phyloP scores from a whole-genome alignment of 2,113 vertebrate genomes.

The Pygoscelis antarcticus region DNA sequence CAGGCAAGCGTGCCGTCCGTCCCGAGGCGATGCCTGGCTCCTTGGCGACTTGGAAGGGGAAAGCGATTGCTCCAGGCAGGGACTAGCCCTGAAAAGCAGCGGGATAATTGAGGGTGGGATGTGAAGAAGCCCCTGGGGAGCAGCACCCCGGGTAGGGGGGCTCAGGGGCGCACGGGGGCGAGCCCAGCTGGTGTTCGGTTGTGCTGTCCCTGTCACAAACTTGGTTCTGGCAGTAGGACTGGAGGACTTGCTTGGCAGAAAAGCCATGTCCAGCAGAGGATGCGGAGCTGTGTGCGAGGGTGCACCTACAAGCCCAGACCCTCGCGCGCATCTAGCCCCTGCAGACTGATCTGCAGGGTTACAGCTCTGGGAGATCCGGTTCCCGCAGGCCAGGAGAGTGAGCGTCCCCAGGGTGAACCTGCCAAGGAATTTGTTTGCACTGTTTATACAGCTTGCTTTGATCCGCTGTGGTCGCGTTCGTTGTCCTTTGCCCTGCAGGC shows the following conservation, averaged over 20 bases:
- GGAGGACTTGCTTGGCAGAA: background rate
- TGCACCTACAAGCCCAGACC: background rate
- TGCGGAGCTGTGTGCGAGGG: background rate
- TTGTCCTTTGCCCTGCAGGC: slow-evolving; percentile 72
- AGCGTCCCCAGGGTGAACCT: background rate
- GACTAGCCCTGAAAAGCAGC: background rate
- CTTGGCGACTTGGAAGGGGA: background rate
- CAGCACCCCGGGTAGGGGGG: background rate
- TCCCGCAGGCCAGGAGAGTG: background rate
- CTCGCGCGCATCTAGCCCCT: accelerated
- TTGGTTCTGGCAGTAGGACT: background rate
- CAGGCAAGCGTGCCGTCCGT: accelerated
- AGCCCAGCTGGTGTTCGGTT: background rate
- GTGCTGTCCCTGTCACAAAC: background rate
- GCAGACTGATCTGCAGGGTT: background rate
- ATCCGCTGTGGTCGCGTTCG: accelerated
- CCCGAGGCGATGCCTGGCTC: background rate
- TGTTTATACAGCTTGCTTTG: accelerated
- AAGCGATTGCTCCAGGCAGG: background rate
- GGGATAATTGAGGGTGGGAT: background rate
- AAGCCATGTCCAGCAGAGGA: accelerated
- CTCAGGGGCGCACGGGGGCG: accelerated
- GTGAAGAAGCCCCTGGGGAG: background rate
- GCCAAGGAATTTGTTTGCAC: background rate
- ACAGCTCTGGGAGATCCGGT: background rate